Evolutionary conservation across 2,113 vertebrate genomes (phyloP).

Genomic region (Chaetops frenatus): DNA sequence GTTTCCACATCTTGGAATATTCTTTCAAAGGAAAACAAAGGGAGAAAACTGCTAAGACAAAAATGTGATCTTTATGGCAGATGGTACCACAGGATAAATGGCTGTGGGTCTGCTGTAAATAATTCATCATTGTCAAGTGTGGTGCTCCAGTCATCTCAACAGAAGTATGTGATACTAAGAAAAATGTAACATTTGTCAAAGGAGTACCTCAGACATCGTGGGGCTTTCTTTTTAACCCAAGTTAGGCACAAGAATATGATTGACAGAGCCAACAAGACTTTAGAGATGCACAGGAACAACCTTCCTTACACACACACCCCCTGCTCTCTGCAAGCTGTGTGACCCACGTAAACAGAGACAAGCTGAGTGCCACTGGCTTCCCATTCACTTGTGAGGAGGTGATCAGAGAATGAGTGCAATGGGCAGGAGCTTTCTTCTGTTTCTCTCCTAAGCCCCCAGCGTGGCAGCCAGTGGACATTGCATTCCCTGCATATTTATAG

Average conservation of each 20-base stretch:
- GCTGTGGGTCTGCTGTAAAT: slow-evolving; percentile 7
- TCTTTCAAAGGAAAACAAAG: slow-evolving; percentile 13
- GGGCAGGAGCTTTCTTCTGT: neutral
- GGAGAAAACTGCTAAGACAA: neutral
- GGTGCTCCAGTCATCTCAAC: neutral
- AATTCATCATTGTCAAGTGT: slow-evolving; percentile 1
- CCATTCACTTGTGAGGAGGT: neutral
- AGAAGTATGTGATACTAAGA: neutral
- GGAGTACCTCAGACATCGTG: neutral
- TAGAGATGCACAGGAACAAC: neutral
- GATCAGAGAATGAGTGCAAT: neutral
- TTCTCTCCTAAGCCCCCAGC: neutral
- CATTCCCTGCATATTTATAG: neutral
- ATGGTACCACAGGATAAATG: slow-evolving; percentile 21
- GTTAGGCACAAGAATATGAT: neutral
- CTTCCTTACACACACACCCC: fast-evolving
- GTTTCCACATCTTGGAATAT: neutral
- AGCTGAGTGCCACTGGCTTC: neutral
- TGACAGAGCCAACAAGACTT: neutral
- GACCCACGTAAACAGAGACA: neutral
- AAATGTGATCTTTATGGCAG: slow-evolving; percentile 29
- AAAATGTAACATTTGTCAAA: slow-evolving; percentile 13
- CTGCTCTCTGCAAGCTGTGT: neutral
- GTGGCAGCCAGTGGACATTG: fast-evolving
- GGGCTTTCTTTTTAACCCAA: slow-evolving; percentile 1